Evolutionary conservation across 1,140 invertebrate species (phyloP).

Genomic region (Tetragnatha versicolor): DNA sequence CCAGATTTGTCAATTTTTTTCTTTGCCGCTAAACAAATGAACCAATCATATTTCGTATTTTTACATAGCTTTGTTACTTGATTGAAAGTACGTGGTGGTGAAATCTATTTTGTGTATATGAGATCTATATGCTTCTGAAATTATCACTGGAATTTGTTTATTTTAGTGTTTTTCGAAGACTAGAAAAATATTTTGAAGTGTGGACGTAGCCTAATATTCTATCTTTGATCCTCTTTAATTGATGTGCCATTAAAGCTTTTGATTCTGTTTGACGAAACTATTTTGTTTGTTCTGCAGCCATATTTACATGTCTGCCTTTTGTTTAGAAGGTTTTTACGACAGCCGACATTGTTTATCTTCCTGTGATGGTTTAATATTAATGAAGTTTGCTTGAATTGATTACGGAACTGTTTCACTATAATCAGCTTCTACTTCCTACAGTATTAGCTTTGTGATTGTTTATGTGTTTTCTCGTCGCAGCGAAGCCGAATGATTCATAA

Average conservation of each 20-base stretch:
- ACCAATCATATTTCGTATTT: conserved; percentile 52
- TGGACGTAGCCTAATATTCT: too few species aligned
- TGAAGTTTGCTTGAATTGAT: too few species aligned
- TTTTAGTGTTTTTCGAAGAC: conserved; percentile 5
- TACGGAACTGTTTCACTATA: too few species aligned
- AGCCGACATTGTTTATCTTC: conserved; percentile 28
- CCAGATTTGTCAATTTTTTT: conserved; percentile 46
- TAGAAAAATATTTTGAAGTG: too few species aligned
- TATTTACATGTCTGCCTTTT: conserved; percentile 53
- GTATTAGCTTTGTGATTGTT: too few species aligned
- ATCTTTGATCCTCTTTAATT: neutral
- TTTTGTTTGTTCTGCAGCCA: conserved; percentile 52
- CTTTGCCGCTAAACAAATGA: conserved; percentile 27
- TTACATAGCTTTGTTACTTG: conserved; percentile 50
- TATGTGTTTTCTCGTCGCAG: too few species aligned
- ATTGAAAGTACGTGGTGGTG: conserved; percentile 39
- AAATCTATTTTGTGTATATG: conserved; percentile 34
- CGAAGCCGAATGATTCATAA: too few species aligned
- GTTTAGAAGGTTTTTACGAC: conserved; percentile 30
- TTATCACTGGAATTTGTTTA: conserved; percentile 13
- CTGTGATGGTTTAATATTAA: too few species aligned
- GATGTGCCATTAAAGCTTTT: neutral
- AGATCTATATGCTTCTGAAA: conserved; percentile 33
- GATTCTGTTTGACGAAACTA: conserved; percentile 21
- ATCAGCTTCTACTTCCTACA: too few species aligned